A percentile compares a stretch with the other conserved stretches of the same genome.
Conservation (phyloP, 2,797 vertebrate species). For the Capromys pilorides region DNA sequence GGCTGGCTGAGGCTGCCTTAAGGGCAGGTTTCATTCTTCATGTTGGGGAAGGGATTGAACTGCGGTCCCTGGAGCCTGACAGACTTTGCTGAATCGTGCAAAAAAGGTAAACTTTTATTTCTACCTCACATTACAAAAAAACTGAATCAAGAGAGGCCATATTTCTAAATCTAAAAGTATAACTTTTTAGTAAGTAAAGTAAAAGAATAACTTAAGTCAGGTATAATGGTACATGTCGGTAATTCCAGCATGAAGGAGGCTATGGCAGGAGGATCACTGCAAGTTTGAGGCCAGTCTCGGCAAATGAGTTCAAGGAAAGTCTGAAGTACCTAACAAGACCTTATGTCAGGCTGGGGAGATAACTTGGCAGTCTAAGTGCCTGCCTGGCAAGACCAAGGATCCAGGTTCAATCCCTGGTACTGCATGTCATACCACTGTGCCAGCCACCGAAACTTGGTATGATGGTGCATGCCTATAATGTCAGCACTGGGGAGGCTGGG, state of each 20-base stretch:
- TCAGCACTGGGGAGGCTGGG: too few relatives aligned
- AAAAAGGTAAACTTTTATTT: constrained; percentile 29
- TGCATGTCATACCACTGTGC: too few relatives aligned
- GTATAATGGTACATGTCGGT: neutral
- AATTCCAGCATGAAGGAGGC: neutral
- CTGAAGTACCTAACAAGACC: neutral
- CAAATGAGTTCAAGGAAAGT: neutral
- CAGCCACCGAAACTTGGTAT: too few relatives aligned
- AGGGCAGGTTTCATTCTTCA: too few relatives aligned
- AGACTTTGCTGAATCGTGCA: too few relatives aligned
- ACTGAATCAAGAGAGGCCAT: constrained; percentile 2
- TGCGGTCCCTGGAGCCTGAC: too few relatives aligned
- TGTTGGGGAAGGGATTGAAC: too few relatives aligned
- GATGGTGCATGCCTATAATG: too few relatives aligned
- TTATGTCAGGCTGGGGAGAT: neutral
- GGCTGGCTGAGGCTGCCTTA: too few relatives aligned
- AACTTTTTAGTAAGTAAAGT: neutral
- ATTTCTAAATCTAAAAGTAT: neutral
- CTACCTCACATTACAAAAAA: neutral
- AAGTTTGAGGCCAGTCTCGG: neutral
- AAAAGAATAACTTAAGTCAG: neutral
- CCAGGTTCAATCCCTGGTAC: too few relatives aligned
- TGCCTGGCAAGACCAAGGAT: too few relatives aligned
- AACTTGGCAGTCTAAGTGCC: too few relatives aligned
- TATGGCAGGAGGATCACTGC: neutral